phyloP scores from a whole-genome alignment of 1,140 invertebrate genomes.

The Mycetomoellerius zeteki region DNA sequence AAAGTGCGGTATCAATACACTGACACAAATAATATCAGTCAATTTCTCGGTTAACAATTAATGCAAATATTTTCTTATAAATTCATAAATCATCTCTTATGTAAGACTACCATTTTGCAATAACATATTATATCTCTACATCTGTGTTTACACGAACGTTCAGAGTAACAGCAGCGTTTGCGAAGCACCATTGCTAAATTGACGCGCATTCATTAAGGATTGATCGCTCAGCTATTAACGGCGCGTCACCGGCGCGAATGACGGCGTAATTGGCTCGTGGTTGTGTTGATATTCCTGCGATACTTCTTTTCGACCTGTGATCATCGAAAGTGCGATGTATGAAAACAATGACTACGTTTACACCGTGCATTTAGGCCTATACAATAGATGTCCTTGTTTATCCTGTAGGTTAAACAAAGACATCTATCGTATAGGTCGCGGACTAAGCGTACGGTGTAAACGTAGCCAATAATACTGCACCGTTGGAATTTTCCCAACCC shows the following conservation, averaged over 20 bases:
- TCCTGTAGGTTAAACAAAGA: too few relatives aligned
- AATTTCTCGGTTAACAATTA: background rate
- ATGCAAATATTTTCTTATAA: background rate
- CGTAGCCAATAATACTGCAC: too few relatives aligned
- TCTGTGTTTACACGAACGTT: background rate
- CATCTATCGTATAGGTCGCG: too few relatives aligned
- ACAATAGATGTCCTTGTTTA: too few relatives aligned
- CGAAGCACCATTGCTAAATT: conserved; percentile 1
- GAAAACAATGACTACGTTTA: background rate
- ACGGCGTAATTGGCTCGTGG: conserved; percentile 12
- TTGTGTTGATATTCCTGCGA: conserved; percentile 15
- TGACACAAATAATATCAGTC: background rate
- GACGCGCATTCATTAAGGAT: conserved; percentile 31
- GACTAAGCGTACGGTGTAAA: too few relatives aligned
- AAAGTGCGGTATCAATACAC: background rate
- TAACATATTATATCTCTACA: background rate
- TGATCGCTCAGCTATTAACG: conserved; percentile 29
- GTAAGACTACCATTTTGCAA: background rate
- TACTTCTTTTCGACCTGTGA: conserved; percentile 20
- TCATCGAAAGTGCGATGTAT: background rate
- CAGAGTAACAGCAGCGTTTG: background rate
- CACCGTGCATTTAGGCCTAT: too few relatives aligned
- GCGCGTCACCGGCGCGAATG: background rate
- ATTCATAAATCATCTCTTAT: background rate
- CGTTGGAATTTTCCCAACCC: conserved; percentile 47